Evolutionary conservation across 1,140 invertebrate species (phyloP), one percentile per base, ranked within the genome.

Genomic region (Bicyclus anynana): DNA sequence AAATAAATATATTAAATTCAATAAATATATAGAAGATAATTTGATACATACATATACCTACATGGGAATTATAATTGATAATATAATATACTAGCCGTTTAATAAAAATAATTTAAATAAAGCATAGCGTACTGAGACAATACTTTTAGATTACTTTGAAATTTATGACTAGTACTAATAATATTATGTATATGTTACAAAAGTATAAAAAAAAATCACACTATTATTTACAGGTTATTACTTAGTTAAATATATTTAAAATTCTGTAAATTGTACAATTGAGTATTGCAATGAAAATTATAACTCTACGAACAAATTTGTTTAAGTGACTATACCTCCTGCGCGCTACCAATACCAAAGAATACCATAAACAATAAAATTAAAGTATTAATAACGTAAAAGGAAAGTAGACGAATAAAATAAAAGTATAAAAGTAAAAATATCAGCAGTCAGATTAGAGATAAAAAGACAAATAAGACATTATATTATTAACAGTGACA

Each of bases 161-260:
- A 40, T 40, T 5, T 40, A 33, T 40, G 77, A 77, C 75, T 80
- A 78, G 75, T 68, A 65, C 69, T 76, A 78, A 72, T 58, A 67
- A 33, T 33, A 33, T 33, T 33, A 40, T 17, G 16, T 40, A 40
- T 59, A 53, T 52, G 42, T 16, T 52, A 59, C 16, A 52, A 52
- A 47, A 59, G 44, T 52, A 52, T 33, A 47, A 58, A 57, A 50
- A 29, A 6, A 40, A 2, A 3, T 17, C 37, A 33, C n/a, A 10
- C 10, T 27, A 27, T 37, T 40, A 40, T 40, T 23, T 23, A 23
- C 23, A 23, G 23, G 23, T 23, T 23, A 23, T 16, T 5, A 16
- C 13, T 40, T 9, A 14, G 14, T 40, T 16, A 16, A 40, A 40
- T 12, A 33, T 33, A 23, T 37, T 20, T 18, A 27, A 53, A 53